These are phyloP conservation scores for Aphelocoma coerulescens DNA, from an alignment of 2,113 vertebrate species.

Conservation along the genomic window DNA sequence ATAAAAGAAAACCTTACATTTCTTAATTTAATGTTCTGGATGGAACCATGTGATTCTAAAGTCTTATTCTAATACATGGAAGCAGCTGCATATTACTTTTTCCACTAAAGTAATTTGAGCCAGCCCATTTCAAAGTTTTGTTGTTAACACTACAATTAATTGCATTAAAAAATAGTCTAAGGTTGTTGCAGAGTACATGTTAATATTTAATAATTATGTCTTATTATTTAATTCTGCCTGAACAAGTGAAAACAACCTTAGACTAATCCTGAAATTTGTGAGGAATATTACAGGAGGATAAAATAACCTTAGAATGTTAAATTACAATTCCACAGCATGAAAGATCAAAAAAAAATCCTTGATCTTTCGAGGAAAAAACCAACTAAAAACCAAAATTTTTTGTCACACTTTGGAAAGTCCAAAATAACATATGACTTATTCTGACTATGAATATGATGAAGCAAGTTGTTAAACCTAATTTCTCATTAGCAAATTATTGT, in stretches of 20 bases:
- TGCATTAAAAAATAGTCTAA: not conserved
- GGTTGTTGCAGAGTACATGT: not conserved
- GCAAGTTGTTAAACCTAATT: not conserved
- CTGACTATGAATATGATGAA: not conserved
- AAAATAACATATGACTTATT: not conserved
- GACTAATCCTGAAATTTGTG: not conserved
- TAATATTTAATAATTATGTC: not conserved
- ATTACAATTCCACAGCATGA: not conserved
- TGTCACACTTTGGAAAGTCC: not conserved
- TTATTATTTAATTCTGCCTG: not conserved
- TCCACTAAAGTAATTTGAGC: not conserved
- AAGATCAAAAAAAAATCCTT: not conserved
- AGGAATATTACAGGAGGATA: not conserved
- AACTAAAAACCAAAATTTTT: not conserved
- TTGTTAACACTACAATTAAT: not conserved
- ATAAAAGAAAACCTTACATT: not conserved
- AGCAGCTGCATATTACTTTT: not conserved
- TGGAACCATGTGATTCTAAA: not conserved
- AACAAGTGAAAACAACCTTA: not conserved
- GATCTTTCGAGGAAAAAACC: fast-evolving
- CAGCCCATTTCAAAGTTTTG: not conserved
- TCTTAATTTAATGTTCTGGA: not conserved
- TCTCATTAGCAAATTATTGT: not conserved
- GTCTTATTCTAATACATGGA: not conserved
- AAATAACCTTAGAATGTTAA: not conserved